Conservation (phyloP, 2,113 vertebrate genomes). For the Mus musculus region DNA sequence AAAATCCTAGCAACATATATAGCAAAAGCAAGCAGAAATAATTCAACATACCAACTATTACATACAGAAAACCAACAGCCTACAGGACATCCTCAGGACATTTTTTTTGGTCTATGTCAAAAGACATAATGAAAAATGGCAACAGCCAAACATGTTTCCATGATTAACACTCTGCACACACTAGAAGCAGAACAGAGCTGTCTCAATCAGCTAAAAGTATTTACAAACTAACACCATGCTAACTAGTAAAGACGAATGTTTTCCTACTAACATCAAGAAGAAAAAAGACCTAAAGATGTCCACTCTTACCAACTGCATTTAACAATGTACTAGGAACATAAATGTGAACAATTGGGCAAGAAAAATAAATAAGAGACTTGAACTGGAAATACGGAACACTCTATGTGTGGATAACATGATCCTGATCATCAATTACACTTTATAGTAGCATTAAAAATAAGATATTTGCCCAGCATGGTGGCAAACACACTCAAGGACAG, state of each 20-base stretch:
- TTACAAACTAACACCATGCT: background rate
- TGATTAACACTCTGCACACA: background rate
- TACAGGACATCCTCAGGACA: background rate
- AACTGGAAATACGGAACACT: constrained; percentile 11
- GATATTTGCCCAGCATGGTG: background rate
- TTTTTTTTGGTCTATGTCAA: background rate
- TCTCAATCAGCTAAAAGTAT: background rate
- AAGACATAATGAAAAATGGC: background rate
- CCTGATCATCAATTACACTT: background rate
- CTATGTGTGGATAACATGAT: background rate
- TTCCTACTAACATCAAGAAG: background rate
- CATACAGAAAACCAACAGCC: background rate
- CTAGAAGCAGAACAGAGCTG: background rate
- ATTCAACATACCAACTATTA: background rate
- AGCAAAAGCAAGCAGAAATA: background rate
- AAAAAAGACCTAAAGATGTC: background rate
- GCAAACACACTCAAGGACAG: background rate
- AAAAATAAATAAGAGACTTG: constrained; percentile 21
- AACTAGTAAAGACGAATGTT: background rate
- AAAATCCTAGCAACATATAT: background rate
- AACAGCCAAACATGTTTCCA: background rate
- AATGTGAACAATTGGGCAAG: background rate
- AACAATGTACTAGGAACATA: background rate
- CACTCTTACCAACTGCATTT: background rate
- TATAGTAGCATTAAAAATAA: background rate